Evolutionary conservation across 2,797 vertebrate genomes (phyloP).

Genomic region (Neomorphus geoffroyi): DNA sequence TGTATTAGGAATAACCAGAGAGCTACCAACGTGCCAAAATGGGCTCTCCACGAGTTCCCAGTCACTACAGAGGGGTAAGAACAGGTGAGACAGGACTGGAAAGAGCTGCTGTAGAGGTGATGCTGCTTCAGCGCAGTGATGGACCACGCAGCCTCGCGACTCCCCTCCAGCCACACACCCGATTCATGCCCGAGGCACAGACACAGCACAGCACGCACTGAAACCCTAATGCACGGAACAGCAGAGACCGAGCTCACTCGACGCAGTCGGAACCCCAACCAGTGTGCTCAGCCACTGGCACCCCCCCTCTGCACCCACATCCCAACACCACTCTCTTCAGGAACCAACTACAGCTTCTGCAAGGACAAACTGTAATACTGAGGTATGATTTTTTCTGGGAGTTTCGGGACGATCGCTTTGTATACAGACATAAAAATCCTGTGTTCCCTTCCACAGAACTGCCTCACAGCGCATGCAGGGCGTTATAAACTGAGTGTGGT

Average conservation of each 20-base stretch:
- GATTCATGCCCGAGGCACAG: neutral
- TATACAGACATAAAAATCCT: neutral
- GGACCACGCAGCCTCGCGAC: rapidly evolving
- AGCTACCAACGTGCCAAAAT: neutral
- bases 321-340: neutral
- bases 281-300: neutral
- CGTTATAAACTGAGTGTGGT: neutral
- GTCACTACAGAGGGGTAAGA: neutral
- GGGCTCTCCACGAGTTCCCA: neutral
- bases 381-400: neutral
- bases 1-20: neutral
- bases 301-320: neutral
- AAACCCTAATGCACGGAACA: neutral
- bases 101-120: neutral
- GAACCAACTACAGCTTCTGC: neutral
- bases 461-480: neutral
- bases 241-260: rapidly evolving
- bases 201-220: neutral
- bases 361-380: neutral
- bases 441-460: neutral
- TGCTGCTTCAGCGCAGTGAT: neutral
- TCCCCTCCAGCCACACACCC: neutral
- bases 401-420: neutral
- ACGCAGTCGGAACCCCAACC: neutral
- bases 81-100: neutral